Evolutionary conservation across 1,140 invertebrate species (phyloP).

Genomic region (Drosophila paulistorum): DNA sequence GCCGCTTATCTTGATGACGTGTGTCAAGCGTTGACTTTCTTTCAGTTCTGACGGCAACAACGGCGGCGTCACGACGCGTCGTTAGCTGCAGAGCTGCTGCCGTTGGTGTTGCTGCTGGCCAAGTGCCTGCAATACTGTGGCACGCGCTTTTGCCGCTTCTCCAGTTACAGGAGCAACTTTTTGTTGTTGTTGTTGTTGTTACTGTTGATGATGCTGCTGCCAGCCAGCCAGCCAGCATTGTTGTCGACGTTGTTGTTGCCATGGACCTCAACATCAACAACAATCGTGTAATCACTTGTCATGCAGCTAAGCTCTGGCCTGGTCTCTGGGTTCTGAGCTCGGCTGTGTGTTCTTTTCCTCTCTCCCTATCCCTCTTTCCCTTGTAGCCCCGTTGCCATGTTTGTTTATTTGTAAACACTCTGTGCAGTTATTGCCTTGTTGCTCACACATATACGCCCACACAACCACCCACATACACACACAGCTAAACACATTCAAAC

Average conservation of each 20-base stretch:
- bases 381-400: neutral
- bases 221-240: slow-evolving; percentile 1
- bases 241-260: slow-evolving; percentile 28
- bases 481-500: neutral
- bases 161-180: slow-evolving; percentile 22
- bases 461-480: slow-evolving; percentile 8
- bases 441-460: slow-evolving; percentile 19
- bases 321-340: slow-evolving; percentile 3
- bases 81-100: neutral
- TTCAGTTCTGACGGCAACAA: neutral
- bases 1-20: slow-evolving; percentile 46
- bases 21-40: slow-evolving; percentile 28
- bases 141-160: slow-evolving; percentile 26
- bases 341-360: neutral
- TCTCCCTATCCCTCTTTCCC: neutral
- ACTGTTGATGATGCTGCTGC: slow-evolving; percentile 25
- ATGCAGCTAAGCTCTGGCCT: slow-evolving; percentile 59
- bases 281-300: slow-evolving; percentile 74
- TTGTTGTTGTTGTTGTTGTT: neutral
- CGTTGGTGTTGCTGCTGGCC: neutral
- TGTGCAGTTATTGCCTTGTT: slow-evolving; percentile 42
- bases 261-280: slow-evolving; percentile 41
- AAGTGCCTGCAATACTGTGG: slow-evolving; percentile 13
- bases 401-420: slow-evolving; percentile 74
- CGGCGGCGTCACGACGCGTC: too few species aligned